Evolutionary conservation across 2,888 invertebrate species (phyloP).

Genomic region (Onchidella celtica): DNA sequence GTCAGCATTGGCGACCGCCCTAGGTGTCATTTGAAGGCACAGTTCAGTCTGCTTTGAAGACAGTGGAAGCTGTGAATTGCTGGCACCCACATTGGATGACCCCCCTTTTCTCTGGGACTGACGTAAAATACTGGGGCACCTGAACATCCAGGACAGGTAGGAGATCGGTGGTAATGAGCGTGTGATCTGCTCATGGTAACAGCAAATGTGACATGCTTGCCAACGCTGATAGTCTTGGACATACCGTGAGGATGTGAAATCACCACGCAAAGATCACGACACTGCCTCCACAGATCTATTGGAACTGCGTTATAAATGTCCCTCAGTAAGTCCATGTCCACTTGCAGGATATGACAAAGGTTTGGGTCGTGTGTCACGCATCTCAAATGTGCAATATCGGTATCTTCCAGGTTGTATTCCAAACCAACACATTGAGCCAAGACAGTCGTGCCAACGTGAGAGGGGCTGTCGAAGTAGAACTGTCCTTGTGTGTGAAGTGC

Average conservation of each 20-base stretch:
- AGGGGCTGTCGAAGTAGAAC: constrained; percentile 27
- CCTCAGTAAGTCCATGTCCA: not conserved
- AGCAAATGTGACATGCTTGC: not conserved
- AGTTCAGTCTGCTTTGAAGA: not conserved
- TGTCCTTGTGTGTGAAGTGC: constrained; percentile 3
- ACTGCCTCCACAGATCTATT: constrained; percentile 12
- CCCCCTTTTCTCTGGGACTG: constrained; percentile 9
- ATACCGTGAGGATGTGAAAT: constrained; percentile 36
- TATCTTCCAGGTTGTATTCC: constrained; percentile 29
- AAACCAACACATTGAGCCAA: constrained; percentile 3
- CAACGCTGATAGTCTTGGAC: constrained; percentile 27
- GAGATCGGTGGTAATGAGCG: constrained; percentile 19
- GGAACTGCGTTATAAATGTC: not conserved
- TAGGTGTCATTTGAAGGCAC: constrained; percentile 30
- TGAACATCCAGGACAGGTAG: constrained; percentile 39
- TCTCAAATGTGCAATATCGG: constrained; percentile 17
- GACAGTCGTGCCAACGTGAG: not conserved
- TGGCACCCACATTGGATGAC: constrained; percentile 21
- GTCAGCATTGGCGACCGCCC: too few species aligned
- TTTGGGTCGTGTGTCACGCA: constrained; percentile 30
- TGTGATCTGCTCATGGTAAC: not conserved
- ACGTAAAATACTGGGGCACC: constrained; percentile 33
- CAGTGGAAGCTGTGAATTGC: constrained; percentile 36
- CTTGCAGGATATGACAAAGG: constrained; percentile 5
- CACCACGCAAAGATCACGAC: constrained; percentile 18